Evolutionary conservation across 2,113 vertebrate species (phyloP), one percentile per base, ranked within the genome.

Genomic region (Pseudorasbora parva): DNA sequence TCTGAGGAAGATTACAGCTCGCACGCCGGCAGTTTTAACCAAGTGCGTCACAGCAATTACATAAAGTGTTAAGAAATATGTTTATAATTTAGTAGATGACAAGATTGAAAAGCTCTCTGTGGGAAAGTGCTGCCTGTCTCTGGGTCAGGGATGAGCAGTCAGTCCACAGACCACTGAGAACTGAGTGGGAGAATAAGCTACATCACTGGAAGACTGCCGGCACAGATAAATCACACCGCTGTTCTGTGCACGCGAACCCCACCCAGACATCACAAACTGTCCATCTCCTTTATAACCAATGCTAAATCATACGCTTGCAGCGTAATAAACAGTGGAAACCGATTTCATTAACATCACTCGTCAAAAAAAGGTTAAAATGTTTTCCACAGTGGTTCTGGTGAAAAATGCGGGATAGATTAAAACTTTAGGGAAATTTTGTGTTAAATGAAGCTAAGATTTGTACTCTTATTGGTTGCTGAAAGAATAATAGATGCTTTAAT

Each of bases 31-130:
- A 78, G 54, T 79, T 69, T 37, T 87, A 15, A 57, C 64, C 19
- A 47, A 82, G 62, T 73, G 82, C 51, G 54, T 87, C 57, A 68
- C 56, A 71, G 43, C 57, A 11, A 59, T 73, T 82, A 84, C 82
- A 84, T 68, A 82, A 78, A 82, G 66, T 2, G 30, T 84, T 84
- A 37, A 68, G 37, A 78, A 62, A 37, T 59, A 25, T 85, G 83
- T 87, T 87, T 87, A 74, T 68, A 79, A 19, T 87, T 82, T 83
- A 56, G 66, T 73, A 81, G 76, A 82, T 84, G 43, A 84, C 56
- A 84, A 9, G 62, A 43, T 79, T 82, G 60, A 82, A 83, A 76
- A 81, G 51, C 57, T n/a, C 69, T 74, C 72, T 56, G n/a, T 78
- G 54, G 47, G 71, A 73, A 68, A 76, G 33, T 11, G 59, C 56